Evolutionary conservation across 2,113 vertebrate species (phyloP), one percentile per base, ranked within the genome.

Genomic region (Alethe diademata): DNA sequence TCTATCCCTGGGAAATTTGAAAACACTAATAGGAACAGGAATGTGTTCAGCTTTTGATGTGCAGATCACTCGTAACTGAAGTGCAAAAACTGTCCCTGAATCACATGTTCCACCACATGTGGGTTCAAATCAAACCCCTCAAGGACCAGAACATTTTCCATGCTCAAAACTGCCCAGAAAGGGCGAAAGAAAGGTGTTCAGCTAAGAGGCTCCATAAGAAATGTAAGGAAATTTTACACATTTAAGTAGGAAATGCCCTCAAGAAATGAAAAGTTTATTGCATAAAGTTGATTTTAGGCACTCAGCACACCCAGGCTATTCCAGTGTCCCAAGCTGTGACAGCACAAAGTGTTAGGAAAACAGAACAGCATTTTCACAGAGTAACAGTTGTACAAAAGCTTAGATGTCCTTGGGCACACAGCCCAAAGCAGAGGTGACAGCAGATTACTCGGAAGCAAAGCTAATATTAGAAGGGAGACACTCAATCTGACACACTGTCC

Each of bases 391-490:
- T 65, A 64, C 35, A 90, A 60, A 91, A 91, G 81, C 53, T 57
- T 47, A 95, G 67, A 86, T 85, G 85, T 64, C 47, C 87, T 81
- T 73, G 76, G 62, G 91, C 33, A 78, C 3, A 70, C 60, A 93
- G 66, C 90, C 93, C 81, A 86, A 86, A 71, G 92, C 90, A 97
- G 58, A 79, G 45, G 80, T 94, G 93, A 96, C 93, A 95, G 78
- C 70, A 91, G 58, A 90, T 93, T 93, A 95, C 90, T 96, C 60
- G 79, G 87, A 93, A 97, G 90, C 93, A 91, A 74, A n/a, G 74
- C 83, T 97, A 96, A 92, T 96, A 97, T 97, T 94, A 96, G 91
- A 95, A 89, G 60, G 62, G 26, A 95, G 36, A 47, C 47, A 75
- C 91, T 78, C 67, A 94, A 19, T 29, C 67, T 18, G 62, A 78